These are phyloP conservation scores for Galemys pyrenaicus DNA, from an alignment of 2,113 vertebrate species.

Conservation along the genomic window DNA sequence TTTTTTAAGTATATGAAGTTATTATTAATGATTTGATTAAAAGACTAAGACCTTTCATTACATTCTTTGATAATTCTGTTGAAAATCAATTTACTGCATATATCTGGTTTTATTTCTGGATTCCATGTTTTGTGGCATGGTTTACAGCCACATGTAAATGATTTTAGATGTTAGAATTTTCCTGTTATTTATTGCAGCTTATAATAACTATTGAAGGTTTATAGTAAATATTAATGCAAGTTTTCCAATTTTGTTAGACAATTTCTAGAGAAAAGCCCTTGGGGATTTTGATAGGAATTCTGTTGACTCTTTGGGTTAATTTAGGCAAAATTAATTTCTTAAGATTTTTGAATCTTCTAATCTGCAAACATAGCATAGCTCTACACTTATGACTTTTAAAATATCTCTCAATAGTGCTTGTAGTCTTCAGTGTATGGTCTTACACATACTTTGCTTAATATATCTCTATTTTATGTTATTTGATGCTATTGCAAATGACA, in stretches of 20 bases:
- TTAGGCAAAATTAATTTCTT: neutral
- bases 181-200: neutral
- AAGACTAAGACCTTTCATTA: neutral
- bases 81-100: neutral
- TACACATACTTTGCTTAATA: neutral
- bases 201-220: neutral
- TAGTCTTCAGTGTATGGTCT: neutral
- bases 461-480: neutral
- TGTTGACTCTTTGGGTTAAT: neutral
- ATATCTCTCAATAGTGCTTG: neutral
- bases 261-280: neutral
- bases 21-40: neutral
- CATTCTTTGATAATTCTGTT: neutral
- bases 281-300: conserved; percentile 8
- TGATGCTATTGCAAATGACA: neutral
- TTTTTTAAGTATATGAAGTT: neutral
- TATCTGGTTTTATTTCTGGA: neutral
- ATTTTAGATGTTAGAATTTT: neutral
- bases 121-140: neutral
- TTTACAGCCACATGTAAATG: neutral
- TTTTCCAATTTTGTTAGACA: neutral
- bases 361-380: neutral
- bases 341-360: neutral
- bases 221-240: neutral
- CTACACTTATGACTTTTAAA: neutral